These are phyloP conservation scores for Drosophila mulleri DNA, from an alignment of 2,888 invertebrate species.

Conservation along the genomic window DNA sequence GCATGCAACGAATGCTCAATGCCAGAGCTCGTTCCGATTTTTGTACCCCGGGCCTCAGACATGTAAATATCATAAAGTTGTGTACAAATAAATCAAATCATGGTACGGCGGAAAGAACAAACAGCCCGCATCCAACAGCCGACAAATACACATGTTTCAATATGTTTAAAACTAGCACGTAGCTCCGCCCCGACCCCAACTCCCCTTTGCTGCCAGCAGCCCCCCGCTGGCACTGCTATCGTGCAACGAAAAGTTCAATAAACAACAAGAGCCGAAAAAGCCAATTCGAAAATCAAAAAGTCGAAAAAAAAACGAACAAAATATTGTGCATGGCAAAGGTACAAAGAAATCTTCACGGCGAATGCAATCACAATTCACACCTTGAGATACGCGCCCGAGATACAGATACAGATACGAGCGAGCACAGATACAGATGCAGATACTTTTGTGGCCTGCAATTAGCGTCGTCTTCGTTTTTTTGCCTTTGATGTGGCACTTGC, in stretches of 20 bases:
- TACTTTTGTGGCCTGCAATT: conserved; percentile 48
- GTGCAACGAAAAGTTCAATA: conserved; percentile 64
- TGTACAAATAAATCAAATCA: conserved; percentile 77
- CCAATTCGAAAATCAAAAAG: conserved; percentile 53
- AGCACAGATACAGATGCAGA: conserved; percentile 3
- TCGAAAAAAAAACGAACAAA: conserved; percentile 49
- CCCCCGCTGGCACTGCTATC: conserved; percentile 28
- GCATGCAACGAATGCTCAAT: conserved; percentile 28
- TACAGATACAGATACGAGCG: conserved; percentile 20
- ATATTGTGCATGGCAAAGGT: conserved; percentile 50
- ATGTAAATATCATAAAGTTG: conserved; percentile 75
- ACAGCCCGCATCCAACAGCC: conserved; percentile 67
- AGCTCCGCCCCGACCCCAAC: not conserved
- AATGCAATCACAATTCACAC: conserved; percentile 69
- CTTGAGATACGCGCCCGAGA: conserved; percentile 46
- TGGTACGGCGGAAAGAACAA: conserved; percentile 57
- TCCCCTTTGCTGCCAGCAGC: not conserved
- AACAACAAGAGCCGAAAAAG: conserved; percentile 62
- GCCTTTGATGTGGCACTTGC: conserved; percentile 69
- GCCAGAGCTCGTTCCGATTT: conserved; percentile 14
- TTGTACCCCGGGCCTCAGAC: conserved; percentile 33
- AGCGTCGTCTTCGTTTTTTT: conserved; percentile 44
- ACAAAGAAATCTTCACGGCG: conserved; percentile 31
- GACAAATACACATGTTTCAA: conserved; percentile 70
- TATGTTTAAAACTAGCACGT: conserved; percentile 48